Conservation (phyloP, 2,888 invertebrate species). For the Ceratothoa steindachneri region DNA sequence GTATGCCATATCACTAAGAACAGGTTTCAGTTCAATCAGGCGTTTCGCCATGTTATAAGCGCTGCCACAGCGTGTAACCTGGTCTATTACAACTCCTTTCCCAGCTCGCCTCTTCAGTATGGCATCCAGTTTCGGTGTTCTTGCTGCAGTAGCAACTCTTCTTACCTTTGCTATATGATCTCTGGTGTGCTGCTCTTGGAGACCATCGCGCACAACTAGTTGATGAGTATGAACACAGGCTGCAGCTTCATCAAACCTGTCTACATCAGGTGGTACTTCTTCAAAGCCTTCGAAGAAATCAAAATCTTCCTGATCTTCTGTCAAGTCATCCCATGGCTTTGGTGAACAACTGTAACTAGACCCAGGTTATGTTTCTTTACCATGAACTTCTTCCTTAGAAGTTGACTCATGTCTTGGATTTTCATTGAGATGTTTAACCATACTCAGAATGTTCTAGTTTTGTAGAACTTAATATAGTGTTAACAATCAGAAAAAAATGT, state of each 20-base stretch:
- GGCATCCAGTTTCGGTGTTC: too few species aligned
- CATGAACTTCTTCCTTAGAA: too few species aligned
- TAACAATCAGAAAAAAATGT: too few species aligned
- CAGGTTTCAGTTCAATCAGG: too few species aligned
- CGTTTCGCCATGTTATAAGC: too few species aligned
- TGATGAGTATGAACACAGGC: slow-evolving; percentile 12
- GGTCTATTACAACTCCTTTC: slow-evolving; percentile 9
- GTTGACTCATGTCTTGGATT: too few species aligned
- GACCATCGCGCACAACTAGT: slow-evolving; percentile 8
- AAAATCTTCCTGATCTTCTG: slow-evolving; percentile 1
- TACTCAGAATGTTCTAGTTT: too few species aligned
- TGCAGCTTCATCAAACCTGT: slow-evolving; percentile 10
- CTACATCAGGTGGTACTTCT: not conserved
- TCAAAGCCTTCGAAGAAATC: slow-evolving; percentile 5
- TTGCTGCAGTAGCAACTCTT: too few species aligned
- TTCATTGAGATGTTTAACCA: too few species aligned
- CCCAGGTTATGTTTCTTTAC: slow-evolving; percentile 7
- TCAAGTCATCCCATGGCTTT: not conserved
- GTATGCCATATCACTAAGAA: too few species aligned
- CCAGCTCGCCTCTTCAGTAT: not conserved
- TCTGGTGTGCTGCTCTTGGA: not conserved
- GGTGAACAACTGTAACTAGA: not conserved
- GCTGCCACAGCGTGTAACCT: too few species aligned
- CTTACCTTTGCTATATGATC: slow-evolving; percentile 3
- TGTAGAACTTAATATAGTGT: too few species aligned